Evolutionary conservation across 35 echinoderm and acorn worm species (phyloP).

Genomic region (Strongylocentrotus purpuratus): DNA sequence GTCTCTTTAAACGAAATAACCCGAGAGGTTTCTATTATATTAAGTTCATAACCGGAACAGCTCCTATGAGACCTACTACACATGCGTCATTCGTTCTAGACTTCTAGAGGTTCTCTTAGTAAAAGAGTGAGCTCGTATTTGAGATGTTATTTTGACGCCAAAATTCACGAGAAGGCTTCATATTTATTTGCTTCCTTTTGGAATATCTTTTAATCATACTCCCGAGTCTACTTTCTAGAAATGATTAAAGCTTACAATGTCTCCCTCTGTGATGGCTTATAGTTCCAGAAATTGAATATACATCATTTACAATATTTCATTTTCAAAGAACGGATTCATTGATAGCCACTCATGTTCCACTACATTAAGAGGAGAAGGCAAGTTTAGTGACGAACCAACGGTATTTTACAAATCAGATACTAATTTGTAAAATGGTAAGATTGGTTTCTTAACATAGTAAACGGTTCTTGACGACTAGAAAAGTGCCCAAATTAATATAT

Average conservation of each 20-base stretch:
- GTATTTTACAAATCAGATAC: too few relatives aligned
- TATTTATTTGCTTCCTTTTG: background rate
- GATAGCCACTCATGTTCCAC: too few relatives aligned
- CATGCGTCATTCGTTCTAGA: constrained; percentile 5
- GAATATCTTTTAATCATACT: background rate
- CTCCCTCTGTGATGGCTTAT: too few relatives aligned
- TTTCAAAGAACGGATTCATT: too few relatives aligned
- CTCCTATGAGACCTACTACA: background rate
- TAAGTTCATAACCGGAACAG: background rate
- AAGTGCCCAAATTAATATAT: too few relatives aligned
- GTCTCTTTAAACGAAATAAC: background rate
- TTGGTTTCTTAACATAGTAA: too few relatives aligned
- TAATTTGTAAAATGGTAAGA: too few relatives aligned
- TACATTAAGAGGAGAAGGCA: too few relatives aligned
- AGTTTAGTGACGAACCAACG: too few relatives aligned
- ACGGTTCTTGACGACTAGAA: too few relatives aligned
- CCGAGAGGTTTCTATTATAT: background rate
- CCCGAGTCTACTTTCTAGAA: background rate
- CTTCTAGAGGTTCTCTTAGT: background rate
- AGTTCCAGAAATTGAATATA: too few relatives aligned
- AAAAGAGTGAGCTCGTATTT: background rate
- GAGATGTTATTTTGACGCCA: background rate
- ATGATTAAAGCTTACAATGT: background rate
- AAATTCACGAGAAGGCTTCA: background rate
- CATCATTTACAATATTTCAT: too few relatives aligned